Evolutionary conservation across 1,140 invertebrate genomes (phyloP), one percentile per base, ranked within the genome.

Genomic region (Druon quercuslanigerum): DNA sequence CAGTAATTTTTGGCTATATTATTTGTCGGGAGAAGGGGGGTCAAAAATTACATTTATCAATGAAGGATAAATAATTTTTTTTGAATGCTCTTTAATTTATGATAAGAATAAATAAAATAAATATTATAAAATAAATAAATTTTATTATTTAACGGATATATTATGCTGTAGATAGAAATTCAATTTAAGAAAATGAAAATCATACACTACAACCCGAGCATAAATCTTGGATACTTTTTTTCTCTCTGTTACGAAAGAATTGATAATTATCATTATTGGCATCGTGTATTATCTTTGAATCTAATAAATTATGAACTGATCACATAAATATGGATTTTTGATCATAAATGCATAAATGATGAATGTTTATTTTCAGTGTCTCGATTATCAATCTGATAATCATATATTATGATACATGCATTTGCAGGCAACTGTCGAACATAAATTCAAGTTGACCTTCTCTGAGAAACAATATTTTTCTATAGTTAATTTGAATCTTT

Each of bases 161-260:
- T 33, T 33, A 3, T 33, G 25, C 25, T 3, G 25, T 0, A 33
- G 4, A 33, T 3, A 33, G 4, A 33, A 33, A 33, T 3, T 33
- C 5, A 33, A 33, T 33, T 33, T 46, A n/a, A 54, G 33, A 60
- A 20, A 13, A 40, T 14, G 14, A 66, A 66, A 66, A 66, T 66
- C 60, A 33, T 33, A 66, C 60, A 16, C 33, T 40, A 40, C n/a
- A 8, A n/a, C n/a, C 16, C 7, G 12, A 14, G 8, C 12, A 66
- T 66, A 66, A 66, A 66, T 66, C 60, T 40, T 14, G 40, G 60
- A 66, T 66, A 66, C n/a, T 40, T 66, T 40, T 33, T 66, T 16
- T 40, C 60, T 46, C 25, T 66, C 60, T 33, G 60, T 66, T 40
- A 66, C 25, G 40, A 40, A 60, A 66, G 25, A 46, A 66, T 16